Percentiles rank a stretch among this genome's conserved stretches.
phyloP scores from a whole-genome alignment of 1,140 invertebrate species.

The Macrobrachium rosenbergii region DNA sequence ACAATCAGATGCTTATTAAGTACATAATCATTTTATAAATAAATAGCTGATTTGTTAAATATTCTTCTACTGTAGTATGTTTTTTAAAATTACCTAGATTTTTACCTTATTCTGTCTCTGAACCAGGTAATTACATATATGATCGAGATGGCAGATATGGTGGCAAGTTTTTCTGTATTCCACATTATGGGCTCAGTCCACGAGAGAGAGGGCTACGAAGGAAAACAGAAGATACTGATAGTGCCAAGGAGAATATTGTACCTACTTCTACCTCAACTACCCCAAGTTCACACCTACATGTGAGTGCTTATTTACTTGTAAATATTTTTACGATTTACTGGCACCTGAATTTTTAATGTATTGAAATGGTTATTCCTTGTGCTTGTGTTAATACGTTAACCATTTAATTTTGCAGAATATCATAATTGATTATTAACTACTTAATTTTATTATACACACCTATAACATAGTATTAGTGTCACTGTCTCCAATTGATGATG shows the following conservation, averaged over 20 bases:
- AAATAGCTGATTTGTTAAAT: background rate
- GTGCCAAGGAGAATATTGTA: constrained; percentile 54
- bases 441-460: too few relatives aligned
- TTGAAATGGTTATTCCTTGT: background rate
- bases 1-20: too few relatives aligned
- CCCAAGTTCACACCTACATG: constrained; percentile 1
- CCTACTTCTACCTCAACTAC: constrained; percentile 27
- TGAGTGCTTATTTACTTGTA: constrained; percentile 10
- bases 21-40: too few relatives aligned
- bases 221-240: constrained; percentile 39
- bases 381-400: background rate
- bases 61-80: background rate
- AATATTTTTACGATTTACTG: constrained; percentile 1
- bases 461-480: too few relatives aligned
- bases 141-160: constrained; percentile 82
- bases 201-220: constrained; percentile 28
- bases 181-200: constrained; percentile 75
- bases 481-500: too few relatives aligned
- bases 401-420: too few relatives aligned
- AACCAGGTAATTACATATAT: constrained; percentile 79
- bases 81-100: background rate
- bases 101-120: background rate
- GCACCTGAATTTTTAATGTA: too few relatives aligned
- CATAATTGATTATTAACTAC: too few relatives aligned
- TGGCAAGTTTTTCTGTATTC: constrained; percentile 84